These are phyloP conservation scores for Molossus alvarezi DNA, from an alignment of 2,797 vertebrate species.

Conservation along the genomic window DNA sequence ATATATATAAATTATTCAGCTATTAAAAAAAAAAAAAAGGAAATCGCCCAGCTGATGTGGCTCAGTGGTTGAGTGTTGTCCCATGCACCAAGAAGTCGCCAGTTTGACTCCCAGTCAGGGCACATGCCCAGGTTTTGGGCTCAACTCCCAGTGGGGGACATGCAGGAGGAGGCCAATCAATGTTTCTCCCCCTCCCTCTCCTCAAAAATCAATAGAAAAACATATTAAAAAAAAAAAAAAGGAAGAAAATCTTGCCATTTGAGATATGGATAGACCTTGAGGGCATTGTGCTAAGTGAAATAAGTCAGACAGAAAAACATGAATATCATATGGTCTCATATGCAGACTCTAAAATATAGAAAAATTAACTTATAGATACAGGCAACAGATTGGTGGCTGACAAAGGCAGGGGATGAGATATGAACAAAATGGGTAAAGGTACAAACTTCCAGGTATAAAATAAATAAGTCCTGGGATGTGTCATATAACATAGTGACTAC, in stretches of 20 bases:
- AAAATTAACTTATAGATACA: too few relatives aligned
- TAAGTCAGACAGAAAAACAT: background rate
- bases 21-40: background rate
- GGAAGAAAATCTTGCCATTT: background rate
- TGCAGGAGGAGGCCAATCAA: too few relatives aligned
- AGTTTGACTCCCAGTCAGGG: too few relatives aligned
- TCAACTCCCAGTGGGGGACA: too few relatives aligned
- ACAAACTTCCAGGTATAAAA: background rate
- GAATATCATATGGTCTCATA: background rate
- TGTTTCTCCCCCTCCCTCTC: too few relatives aligned
- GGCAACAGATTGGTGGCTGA: background rate
- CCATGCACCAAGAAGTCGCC: too few relatives aligned
- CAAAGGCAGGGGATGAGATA: too few relatives aligned
- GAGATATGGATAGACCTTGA: background rate
- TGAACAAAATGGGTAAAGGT: background rate
- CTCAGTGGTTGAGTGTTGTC: too few relatives aligned
- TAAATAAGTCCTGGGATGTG: background rate
- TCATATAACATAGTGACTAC: background rate
- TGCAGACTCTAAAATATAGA: background rate
- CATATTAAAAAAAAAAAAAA: background rate
- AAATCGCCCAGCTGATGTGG: too few relatives aligned
- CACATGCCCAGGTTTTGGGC: too few relatives aligned
- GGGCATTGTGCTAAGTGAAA: background rate
- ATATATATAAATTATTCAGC: background rate
- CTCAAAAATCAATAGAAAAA: too few relatives aligned